A percentile compares a stretch with the other conserved stretches of the same genome.
Evolutionary conservation across 2,888 invertebrate species (phyloP).

Genomic region (Machimus rusticus): DNA sequence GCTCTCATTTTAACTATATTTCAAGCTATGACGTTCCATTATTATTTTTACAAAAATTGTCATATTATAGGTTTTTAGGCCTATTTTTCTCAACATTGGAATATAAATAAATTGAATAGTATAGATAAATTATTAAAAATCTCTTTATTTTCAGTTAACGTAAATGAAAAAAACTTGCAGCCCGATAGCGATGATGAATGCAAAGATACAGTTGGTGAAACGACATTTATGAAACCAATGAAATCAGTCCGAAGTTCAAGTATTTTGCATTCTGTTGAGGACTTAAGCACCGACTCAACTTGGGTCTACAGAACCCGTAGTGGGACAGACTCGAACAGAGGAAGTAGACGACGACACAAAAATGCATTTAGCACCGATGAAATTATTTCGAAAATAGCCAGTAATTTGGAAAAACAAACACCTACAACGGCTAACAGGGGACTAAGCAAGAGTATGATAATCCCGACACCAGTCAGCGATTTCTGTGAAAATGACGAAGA

Average conservation of each 20-base stretch:
- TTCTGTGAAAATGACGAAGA: slow-evolving; percentile 57
- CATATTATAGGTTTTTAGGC: background rate
- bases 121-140: background rate
- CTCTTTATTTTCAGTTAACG: slow-evolving; percentile 49
- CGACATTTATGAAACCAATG: slow-evolving; percentile 66
- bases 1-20: too few species aligned
- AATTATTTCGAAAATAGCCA: slow-evolving; percentile 58
- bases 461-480: slow-evolving; percentile 62
- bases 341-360: slow-evolving; percentile 59
- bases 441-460: slow-evolving; percentile 63
- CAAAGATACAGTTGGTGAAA: slow-evolving; percentile 67
- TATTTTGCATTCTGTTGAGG: slow-evolving; percentile 77
- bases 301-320: slow-evolving; percentile 72
- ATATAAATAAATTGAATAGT: background rate
- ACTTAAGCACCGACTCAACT: slow-evolving; percentile 77
- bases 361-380: slow-evolving; percentile 61
- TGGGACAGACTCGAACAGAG: slow-evolving; percentile 60
- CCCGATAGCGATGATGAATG: slow-evolving; percentile 66
- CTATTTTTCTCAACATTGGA: background rate
- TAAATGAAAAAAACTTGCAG: slow-evolving; percentile 49
- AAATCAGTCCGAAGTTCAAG: slow-evolving; percentile 75
- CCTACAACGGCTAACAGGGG: slow-evolving; percentile 59
- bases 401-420: slow-evolving; percentile 58
- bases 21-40: too few species aligned
- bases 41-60: background rate